These are phyloP conservation scores for Meloidogyne hapla DNA, from an alignment of 1,140 invertebrate genomes.

Conservation along the genomic window DNA sequence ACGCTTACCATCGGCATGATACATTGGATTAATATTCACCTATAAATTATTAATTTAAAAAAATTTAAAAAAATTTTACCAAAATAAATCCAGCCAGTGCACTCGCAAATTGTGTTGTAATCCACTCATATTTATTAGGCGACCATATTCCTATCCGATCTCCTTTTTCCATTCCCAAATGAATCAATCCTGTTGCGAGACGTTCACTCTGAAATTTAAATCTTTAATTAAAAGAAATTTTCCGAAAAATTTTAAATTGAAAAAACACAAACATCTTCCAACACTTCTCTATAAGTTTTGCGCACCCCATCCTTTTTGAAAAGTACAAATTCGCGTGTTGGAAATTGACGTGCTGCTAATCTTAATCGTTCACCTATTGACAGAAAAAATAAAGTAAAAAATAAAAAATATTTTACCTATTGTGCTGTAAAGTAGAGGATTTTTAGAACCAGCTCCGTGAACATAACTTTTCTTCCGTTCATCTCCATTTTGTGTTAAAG, in stretches of 20 bases:
- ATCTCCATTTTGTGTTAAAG: not conserved
- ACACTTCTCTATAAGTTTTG: conserved; percentile 57
- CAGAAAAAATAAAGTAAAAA: too few relatives aligned
- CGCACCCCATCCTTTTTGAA: conserved; percentile 57
- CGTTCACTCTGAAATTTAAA: conserved; percentile 71
- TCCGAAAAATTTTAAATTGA: too few relatives aligned
- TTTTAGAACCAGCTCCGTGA: conserved; percentile 51
- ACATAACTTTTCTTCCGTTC: conserved; percentile 45
- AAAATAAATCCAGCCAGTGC: conserved; percentile 78
- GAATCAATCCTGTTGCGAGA: conserved; percentile 77
- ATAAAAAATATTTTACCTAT: too few relatives aligned
- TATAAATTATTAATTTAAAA: not conserved
- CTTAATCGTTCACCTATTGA: conserved; percentile 53
- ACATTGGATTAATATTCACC: conserved; percentile 78
- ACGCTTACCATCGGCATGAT: conserved; percentile 68
- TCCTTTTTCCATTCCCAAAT: conserved; percentile 76
- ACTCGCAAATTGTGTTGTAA: conserved; percentile 74
- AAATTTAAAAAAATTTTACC: conserved; percentile 66
- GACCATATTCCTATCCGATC: conserved; percentile 85
- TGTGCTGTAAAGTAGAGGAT: conserved; percentile 56
- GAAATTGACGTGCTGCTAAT: conserved; percentile 49
- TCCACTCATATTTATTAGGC: conserved; percentile 81
- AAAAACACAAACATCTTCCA: conserved; percentile 47
- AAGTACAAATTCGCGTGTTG: conserved; percentile 58
- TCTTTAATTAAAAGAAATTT: not conserved